These are phyloP conservation scores for Rhinogobio ventralis DNA, from an alignment of 2,797 vertebrate species.

Conservation along the genomic window DNA sequence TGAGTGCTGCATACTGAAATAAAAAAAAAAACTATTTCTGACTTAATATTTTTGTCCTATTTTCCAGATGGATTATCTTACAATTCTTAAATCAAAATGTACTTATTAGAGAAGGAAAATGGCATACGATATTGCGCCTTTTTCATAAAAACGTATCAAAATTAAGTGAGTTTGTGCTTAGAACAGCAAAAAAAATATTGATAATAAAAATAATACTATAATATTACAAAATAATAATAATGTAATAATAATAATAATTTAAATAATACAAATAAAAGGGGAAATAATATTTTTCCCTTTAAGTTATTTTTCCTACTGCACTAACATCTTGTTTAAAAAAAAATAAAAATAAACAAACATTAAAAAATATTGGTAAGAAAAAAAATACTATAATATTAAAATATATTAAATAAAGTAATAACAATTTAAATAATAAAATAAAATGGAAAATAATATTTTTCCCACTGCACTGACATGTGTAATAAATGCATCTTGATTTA, in stretches of 20 bases:
- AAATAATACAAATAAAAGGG: neutral
- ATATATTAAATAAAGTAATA: too few relatives aligned
- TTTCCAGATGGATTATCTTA: neutral
- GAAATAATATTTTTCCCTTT: neutral
- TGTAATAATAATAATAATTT: neutral
- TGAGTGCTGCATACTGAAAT: neutral
- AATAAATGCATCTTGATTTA: too few relatives aligned
- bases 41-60: neutral
- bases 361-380: too few relatives aligned
- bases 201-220: neutral
- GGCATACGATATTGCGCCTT: neutral
- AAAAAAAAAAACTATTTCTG: too few relatives aligned
- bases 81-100: neutral
- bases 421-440: too few relatives aligned
- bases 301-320: neutral
- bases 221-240: neutral
- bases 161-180: neutral
- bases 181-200: neutral
- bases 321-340: neutral
- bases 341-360: too few relatives aligned
- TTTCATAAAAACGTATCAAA: neutral
- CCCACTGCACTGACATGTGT: too few relatives aligned
- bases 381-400: too few relatives aligned
- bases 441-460: too few relatives aligned
- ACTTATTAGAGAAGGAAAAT: neutral